Conservation (phyloP, 2,888 invertebrate species). For the Drosophila buzzatii region DNA sequence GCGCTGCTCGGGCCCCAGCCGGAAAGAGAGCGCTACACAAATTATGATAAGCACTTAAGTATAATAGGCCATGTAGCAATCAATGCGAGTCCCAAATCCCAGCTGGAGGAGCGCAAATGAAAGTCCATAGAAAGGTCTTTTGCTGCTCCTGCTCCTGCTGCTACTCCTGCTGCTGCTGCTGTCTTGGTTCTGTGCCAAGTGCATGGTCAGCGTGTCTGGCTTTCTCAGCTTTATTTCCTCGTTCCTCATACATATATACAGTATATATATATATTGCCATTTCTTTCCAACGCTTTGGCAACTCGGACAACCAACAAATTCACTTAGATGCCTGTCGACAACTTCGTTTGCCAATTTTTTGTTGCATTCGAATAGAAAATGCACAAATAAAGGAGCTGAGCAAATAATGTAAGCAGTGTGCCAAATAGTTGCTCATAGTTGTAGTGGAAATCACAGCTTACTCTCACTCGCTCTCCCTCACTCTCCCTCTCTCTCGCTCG, state of each 20-base stretch:
- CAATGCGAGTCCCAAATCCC: constrained; percentile 61
- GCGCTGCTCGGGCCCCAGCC: neutral
- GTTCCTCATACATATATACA: constrained; percentile 3
- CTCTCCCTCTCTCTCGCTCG: neutral
- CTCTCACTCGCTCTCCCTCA: neutral
- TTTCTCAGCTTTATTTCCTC: neutral
- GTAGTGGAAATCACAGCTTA: constrained; percentile 12
- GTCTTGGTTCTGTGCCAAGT: constrained; percentile 62
- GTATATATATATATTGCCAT: constrained; percentile 1
- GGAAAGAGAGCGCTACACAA: constrained; percentile 47
- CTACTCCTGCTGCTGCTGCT: neutral
- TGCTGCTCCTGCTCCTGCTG: neutral
- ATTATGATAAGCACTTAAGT: constrained; percentile 79
- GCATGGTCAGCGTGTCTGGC: constrained; percentile 65
- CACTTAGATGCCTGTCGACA: constrained; percentile 73
- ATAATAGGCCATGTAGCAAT: constrained; percentile 74
- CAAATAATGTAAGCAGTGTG: constrained; percentile 57
- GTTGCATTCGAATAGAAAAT: constrained; percentile 46
- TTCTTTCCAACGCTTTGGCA: constrained; percentile 20
- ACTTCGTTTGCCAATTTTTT: constrained; percentile 64
- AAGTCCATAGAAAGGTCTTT: constrained; percentile 43
- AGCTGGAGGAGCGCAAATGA: constrained; percentile 43
- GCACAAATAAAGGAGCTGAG: constrained; percentile 47
- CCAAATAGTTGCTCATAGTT: constrained; percentile 60
- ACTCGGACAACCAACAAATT: constrained; percentile 60